Conservation (phyloP, 30 jellyfish, hydroid and myxozoan species). For the Pseudorhiza aurosa region DNA sequence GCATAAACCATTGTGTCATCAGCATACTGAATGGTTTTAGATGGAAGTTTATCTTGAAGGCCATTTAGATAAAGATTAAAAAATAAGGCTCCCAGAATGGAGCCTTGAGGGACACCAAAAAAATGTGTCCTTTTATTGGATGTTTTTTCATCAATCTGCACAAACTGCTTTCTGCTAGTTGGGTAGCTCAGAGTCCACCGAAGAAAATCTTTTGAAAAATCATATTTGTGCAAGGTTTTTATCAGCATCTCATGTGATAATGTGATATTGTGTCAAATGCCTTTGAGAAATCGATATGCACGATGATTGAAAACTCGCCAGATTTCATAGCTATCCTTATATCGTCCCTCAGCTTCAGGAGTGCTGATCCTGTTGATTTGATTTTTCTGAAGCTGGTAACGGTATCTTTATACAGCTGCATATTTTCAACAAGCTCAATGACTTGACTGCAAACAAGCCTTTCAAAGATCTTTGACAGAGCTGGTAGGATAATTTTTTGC, state of each 20-base stretch:
- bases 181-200: constrained; percentile 20
- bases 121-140: constrained; percentile 2
- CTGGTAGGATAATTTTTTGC: too few relatives aligned
- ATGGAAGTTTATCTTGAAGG: constrained; percentile 33
- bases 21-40: constrained; percentile 44
- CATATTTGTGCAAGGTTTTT: neutral
- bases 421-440: too few relatives aligned
- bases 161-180: constrained; percentile 13
- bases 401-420: too few relatives aligned
- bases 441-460: too few relatives aligned
- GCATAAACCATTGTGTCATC: constrained; percentile 45
- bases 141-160: constrained; percentile 5
- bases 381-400: neutral
- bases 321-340: constrained; percentile 43
- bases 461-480: too few relatives aligned
- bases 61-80: constrained; percentile 62
- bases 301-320: constrained; percentile 43
- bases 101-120: constrained; percentile 65
- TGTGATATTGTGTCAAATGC: constrained; percentile 11
- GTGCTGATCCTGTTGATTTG: neutral
- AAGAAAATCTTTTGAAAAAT: constrained; percentile 7
- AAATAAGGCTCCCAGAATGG: constrained; percentile 70
- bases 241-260: constrained; percentile 17
- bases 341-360: too few relatives aligned
- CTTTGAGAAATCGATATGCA: constrained; percentile 31